Evolutionary conservation across 2,113 vertebrate genomes (phyloP).

Genomic region (Aplodontia rufa): DNA sequence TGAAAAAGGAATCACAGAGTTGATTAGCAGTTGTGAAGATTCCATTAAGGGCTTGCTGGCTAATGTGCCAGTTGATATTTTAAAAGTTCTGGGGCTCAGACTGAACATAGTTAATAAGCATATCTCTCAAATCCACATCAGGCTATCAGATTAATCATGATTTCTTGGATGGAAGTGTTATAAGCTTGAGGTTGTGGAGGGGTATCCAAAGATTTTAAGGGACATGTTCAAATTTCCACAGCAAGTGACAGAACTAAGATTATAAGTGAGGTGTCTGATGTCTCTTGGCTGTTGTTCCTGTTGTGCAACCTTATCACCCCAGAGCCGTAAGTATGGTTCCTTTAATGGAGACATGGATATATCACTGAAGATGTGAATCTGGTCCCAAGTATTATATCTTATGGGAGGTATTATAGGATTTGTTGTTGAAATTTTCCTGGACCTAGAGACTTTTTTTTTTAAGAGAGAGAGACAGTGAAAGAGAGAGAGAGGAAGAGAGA

Average conservation of each 20-base stretch:
- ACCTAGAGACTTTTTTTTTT: no score
- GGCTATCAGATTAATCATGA: neutral
- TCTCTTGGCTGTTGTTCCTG: neutral
- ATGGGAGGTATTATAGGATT: neutral
- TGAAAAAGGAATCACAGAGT: constrained; percentile 70
- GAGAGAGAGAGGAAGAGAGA: no score
- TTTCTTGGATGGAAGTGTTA: neutral
- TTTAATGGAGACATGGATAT: neutral
- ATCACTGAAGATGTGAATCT: neutral
- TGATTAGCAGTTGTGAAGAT: neutral
- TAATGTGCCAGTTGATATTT: neutral
- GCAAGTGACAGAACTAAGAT: neutral
- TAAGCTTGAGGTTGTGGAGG: neutral
- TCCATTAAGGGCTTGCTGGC: neutral
- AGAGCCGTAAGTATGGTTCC: neutral
- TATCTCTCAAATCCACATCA: neutral
- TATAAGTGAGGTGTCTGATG: neutral
- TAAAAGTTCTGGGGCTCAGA: neutral
- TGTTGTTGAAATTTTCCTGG: neutral
- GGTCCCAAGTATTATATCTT: neutral
- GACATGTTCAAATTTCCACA: constrained; percentile 13
- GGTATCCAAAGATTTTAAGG: neutral
- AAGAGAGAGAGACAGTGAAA: no score
- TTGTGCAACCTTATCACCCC: neutral
- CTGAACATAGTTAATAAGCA: neutral